A percentile compares a stretch with the other conserved stretches of the same genome.
Evolutionary conservation across 2,113 vertebrate species (phyloP).

Genomic region (Bujurquina vittata): DNA sequence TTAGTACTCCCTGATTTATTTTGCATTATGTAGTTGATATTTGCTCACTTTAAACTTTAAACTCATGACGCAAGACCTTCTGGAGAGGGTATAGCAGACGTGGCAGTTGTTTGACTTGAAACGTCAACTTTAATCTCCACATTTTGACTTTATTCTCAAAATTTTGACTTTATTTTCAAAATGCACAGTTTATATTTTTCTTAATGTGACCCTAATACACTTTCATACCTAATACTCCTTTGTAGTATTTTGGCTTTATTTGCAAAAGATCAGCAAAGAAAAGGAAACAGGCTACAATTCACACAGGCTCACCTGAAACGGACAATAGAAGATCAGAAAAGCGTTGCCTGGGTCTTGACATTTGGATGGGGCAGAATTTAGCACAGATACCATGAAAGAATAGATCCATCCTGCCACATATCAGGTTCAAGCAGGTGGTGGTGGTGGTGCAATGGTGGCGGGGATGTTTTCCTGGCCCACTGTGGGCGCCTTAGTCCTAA

Average conservation of each 20-base stretch:
- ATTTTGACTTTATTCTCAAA: too few relatives aligned
- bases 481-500: neutral
- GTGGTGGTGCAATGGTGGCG: neutral
- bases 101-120: too few relatives aligned
- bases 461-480: neutral
- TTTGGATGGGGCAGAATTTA: neutral
- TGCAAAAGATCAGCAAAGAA: neutral
- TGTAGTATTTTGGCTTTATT: too few relatives aligned
- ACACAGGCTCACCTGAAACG: neutral
- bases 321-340: neutral
- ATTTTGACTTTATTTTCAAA: too few relatives aligned
- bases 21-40: too few relatives aligned
- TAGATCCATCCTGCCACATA: accelerated
- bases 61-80: too few relatives aligned
- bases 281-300: neutral
- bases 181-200: too few relatives aligned
- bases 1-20: neutral
- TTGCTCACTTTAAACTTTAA: too few relatives aligned
- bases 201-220: too few relatives aligned
- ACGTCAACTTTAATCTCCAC: too few relatives aligned
- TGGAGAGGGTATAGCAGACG: too few relatives aligned
- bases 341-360: accelerated
- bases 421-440: neutral
- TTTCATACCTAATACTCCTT: too few relatives aligned
- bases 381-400: neutral